Base-by-base conservation (phyloP, 2,113 vertebrate species). In the Octodon degus region DNA sequence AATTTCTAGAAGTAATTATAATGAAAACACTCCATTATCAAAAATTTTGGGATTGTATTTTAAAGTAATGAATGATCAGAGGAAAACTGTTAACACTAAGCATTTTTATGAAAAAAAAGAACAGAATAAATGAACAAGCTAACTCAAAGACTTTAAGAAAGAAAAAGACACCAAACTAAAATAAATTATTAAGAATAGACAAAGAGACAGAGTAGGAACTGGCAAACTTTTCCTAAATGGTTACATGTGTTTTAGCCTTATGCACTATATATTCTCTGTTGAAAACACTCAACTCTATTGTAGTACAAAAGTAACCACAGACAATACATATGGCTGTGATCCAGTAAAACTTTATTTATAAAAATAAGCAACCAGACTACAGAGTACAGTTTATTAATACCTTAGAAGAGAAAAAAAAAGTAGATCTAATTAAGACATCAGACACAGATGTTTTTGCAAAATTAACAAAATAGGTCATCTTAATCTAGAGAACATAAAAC, bases 341-440 rank as follows among this genome's bases (percentile, higher is more conserved):
- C 37, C 70, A 58, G 55, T 82, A 91, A 93, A 91, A 91, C 37
- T 93, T 90, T 76, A 86, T 91, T 90, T 76, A 86, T 37, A 67
- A 37, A 90, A 93, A 81, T 10, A 91, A 27, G 62, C 74, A 58
- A 70, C 86, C 34, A 63, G 67, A 32, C 43, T 40, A 19, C 9
- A 68, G 67, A 34, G 10, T 16, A 80, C 11, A 90, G 80, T 40
- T 86, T 70, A 80, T 40, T 82, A 10, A 86, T 4, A 62, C 24
- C 37, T 82, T 40, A 47, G 30, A 22, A 50, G 50, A 50, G 67
- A 74, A 70, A 53, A 82, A 20, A 67, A 19, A 37, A 14, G 1
- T n/a, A 34, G 12, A 84, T 7, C 34, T 60, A 87, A 74, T 43
- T 82, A 40, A 81, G 6, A 81, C 20, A 76, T 27, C 47, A 74